Base-by-base conservation (phyloP, 2,888 invertebrate genomes). In the Prosapia bicincta region DNA sequence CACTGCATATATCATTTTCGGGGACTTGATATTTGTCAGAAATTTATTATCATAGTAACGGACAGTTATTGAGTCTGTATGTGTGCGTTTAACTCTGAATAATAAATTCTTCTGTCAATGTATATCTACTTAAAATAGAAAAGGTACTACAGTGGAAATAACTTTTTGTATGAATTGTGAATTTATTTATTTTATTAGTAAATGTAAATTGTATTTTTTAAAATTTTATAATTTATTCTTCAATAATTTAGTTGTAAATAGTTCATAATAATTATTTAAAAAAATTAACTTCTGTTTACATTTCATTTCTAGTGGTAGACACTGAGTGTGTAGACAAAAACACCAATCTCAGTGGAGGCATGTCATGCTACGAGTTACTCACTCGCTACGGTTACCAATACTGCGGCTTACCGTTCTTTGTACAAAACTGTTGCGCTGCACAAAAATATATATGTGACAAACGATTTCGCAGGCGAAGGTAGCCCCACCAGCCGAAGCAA, bases 351-450 rank as follows among this genome's bases (percentile, higher is more conserved):
- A 81, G 82, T 30, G 84, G 85, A 70, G 84, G 85, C 66, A 83
- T 86, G 79, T 84, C 85, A 28, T 86, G 87, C 80, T 81, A 82
- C 71, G 85, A 86, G 78, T 86, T 86, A 81, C 82, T 87, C 74
- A 81, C 83, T 66, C 84, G 84, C 68, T 86, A 85, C 81, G 86
- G 86, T 74, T 84, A 83, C 81, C 84, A 85, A 76, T 86, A 86
- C 81, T 87, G 87, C 81, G 83, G 83, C 74, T 85, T 86, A 75
- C 83, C 83, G 67, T 87, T 86, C 82, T 85, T 87, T 80, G 81
- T 83, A 76, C 83, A 83, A 79, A 85, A 86, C 81, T 87, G 87
- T 80, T 87, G 87, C 80, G 83, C 84, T 28, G 85, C 86, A 30
- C 85, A 85, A 71, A 79, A 78, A 71, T 81, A 81, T 73, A 66